phyloP scores from a whole-genome alignment of 1,140 invertebrate species.

The Arctopsyche grandis region DNA sequence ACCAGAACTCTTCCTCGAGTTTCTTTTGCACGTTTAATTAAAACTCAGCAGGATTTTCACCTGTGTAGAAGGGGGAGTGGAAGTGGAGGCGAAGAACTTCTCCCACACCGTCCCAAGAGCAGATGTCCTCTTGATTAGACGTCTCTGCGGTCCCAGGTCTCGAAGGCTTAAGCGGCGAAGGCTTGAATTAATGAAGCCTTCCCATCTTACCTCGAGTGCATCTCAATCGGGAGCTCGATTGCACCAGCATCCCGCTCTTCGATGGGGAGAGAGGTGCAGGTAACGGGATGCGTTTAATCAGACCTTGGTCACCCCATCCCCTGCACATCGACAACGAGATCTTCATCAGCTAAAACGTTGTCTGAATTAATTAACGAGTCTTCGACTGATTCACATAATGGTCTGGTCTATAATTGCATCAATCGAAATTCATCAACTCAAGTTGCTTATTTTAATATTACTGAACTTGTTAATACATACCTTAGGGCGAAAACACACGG shows the following conservation, averaged over 20 bases:
- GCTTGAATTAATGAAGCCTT: constrained; percentile 40
- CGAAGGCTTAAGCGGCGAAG: constrained; percentile 25
- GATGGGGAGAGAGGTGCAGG: neutral
- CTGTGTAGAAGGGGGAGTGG: no score
- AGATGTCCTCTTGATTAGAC: constrained; percentile 40
- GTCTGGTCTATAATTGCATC: no score
- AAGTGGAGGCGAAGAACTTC: no score
- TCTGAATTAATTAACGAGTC: constrained; percentile 23
- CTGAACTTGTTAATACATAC: no score
- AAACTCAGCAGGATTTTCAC: neutral
- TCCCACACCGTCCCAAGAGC: neutral
- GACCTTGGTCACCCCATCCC: neutral
- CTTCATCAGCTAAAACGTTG: constrained; percentile 6
- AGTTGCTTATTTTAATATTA: no score
- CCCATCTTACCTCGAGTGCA: constrained; percentile 27
- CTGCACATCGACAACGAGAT: neutral
- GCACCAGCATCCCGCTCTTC: neutral
- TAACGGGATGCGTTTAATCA: constrained; percentile 42
- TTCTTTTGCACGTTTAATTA: neutral
- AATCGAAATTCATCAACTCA: no score
- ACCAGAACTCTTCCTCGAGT: no score
- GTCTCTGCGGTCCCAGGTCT: neutral
- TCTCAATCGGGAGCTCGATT: constrained; percentile 21
- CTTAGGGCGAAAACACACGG: no score
- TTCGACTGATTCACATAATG: neutral